Evolutionary conservation across 2,888 invertebrate genomes (phyloP), one percentile per base, ranked within the genome.

Genomic region (Pyrrhia umbra): DNA sequence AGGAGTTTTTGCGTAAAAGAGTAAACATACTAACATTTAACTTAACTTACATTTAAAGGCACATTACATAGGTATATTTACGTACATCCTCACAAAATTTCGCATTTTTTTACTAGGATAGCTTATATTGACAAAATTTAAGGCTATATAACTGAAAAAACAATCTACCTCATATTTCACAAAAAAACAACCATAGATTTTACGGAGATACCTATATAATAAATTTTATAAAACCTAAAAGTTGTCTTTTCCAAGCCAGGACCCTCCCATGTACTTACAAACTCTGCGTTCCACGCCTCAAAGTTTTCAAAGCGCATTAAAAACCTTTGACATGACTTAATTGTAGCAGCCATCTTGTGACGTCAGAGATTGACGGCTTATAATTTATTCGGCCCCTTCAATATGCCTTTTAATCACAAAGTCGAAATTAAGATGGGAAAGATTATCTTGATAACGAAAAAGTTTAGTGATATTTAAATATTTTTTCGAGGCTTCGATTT

Each of bases 291-390:
- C 39, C 8, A n/a, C 45, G 49, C 37, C 37, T 57, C 65, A 57
- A 77, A 77, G 49, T 77, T 76, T 66, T 30, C 34, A 72, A 76
- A 68, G 66, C 62, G 73, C 67, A 74, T 62, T 74, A 77, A 77
- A 77, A 74, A 74, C 77, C 74, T 74, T 74, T 77, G 77, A 74
- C 67, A 77, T 74, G 67, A 62, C 72, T 76, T 77, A 74, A 74
- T 59, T 72, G 52, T 66, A 42, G 61, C 15, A 61, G 67, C 77
- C 73, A 66, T 74, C 67, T 74, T 74, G 77, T 46, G 57, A 55
- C 63, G 56, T 62, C 71, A 75, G 23, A 74, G 56, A 77, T 72
- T 66, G 77, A 77, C 66, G 67, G 62, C 72, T 73, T 73, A 63
- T 73, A 64, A 73, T 60, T 73, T 65, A 76, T 73, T 65, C 46